phyloP scores from a whole-genome alignment of 2,797 vertebrate species.

The Falco naumanni region DNA sequence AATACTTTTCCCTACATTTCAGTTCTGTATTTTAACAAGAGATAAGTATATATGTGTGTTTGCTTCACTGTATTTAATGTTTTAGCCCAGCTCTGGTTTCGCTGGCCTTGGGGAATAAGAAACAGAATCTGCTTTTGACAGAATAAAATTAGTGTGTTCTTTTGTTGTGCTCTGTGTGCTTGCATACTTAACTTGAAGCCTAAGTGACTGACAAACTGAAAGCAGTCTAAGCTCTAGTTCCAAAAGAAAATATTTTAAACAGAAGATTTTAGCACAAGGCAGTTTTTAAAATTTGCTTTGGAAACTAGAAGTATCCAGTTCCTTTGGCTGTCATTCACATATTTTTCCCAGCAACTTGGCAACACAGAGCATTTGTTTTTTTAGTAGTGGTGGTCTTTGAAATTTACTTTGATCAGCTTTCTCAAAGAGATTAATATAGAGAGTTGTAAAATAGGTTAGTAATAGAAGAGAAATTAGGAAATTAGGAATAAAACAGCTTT shows the following conservation, averaged over 20 bases:
- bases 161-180: neutral
- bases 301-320: neutral
- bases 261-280: neutral
- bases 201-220: conserved; percentile 30
- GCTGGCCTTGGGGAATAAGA: conserved; percentile 11
- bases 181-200: conserved; percentile 14
- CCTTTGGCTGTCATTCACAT: neutral
- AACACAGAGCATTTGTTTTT: neutral
- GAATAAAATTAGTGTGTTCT: conserved; percentile 36
- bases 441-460: neutral
- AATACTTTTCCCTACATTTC: neutral
- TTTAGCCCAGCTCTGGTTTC: neutral
- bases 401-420: neutral
- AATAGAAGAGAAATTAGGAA: neutral
- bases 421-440: neutral
- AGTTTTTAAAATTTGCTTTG: neutral
- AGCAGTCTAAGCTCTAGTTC: neutral
- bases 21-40: neutral
- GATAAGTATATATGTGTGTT: neutral
- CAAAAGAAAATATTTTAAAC: conserved; percentile 25
- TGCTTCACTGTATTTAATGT: conserved; percentile 15
- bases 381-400: neutral
- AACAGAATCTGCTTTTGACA: conserved; percentile 38
- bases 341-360: neutral
- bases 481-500: neutral